Evolutionary conservation across 2,888 invertebrate species (phyloP), one percentile per base, ranked within the genome.

Genomic region (Phyllotreta striolata): DNA sequence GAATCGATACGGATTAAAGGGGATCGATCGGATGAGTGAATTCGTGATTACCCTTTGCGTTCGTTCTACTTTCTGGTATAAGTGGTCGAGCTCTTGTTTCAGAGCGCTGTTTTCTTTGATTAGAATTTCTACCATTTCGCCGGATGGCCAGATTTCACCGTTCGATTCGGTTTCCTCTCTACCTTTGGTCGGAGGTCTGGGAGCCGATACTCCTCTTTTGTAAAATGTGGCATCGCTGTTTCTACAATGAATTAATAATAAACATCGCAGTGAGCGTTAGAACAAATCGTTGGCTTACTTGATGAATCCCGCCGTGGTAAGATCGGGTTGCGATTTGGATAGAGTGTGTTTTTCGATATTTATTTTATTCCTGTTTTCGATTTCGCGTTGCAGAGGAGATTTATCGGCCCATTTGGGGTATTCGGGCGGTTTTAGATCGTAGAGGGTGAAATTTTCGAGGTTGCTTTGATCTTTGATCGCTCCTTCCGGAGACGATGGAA

Each of bases 31-130:
- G 41, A 41, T 39, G 12, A 41, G 4, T 12, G n/a, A 41, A 56
- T 14, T 38, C 54, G 38, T 51, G 13, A 70, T 70, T 79, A 92
- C 92, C 87, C 94, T 94, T 80, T 91, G 91, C 44, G 95, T 90
- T 81, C 93, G 94, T 51, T 91, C 89, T 66, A 94, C 91, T 75
- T 93, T 90, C 76, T 90, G 90, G 76, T 91, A 90, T 70, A 91
- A 93, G 70, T 90, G 87, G 60, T 91, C 89, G n/a, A 95, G 83
- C 79, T 95, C 94, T 57, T 90, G 84, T 82, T 94, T 91, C 67
- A 96, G 86, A 70, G 89, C 87, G 74, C 90, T 90, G 80, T 95
- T 95, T 83, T 96, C 95, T 56, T 91, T 89, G 56, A 92, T 90
- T 8, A 95, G 84, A 62, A 91, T 88, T 76, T 94, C 92, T 9